A percentile compares a stretch with the other conserved stretches of the same genome.
Conservation (phyloP, 1,140 invertebrate genomes). For the Thalassaphorura encarpata region DNA sequence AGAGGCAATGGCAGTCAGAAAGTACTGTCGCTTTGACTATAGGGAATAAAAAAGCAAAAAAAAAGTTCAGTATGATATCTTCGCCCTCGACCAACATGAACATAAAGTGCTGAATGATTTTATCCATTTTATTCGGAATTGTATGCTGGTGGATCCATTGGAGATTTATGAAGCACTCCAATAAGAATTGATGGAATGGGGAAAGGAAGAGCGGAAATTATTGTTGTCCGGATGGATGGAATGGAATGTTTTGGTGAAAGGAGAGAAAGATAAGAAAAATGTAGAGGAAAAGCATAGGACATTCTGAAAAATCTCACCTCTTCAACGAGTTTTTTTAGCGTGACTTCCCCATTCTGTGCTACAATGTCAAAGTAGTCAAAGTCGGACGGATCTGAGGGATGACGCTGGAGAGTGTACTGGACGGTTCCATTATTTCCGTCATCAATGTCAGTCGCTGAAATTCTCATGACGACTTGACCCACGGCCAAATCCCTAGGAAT, state of each 20-base stretch:
- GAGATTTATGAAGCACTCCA: too few species aligned
- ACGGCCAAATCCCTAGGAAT: constrained; percentile 59
- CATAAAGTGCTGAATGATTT: too few species aligned
- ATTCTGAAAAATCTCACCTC: constrained; percentile 5
- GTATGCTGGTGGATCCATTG: too few species aligned
- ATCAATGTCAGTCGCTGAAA: constrained; percentile 78
- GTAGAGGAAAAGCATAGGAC: too few species aligned
- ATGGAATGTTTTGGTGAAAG: not conserved
- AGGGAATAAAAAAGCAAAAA: constrained; percentile 33
- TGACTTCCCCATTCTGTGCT: constrained; percentile 63
- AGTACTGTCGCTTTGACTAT: constrained; percentile 56
- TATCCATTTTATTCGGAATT: too few species aligned
- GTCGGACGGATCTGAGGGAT: constrained; percentile 42
- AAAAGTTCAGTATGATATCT: not conserved
- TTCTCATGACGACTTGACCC: constrained; percentile 67
- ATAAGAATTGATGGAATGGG: too few species aligned
- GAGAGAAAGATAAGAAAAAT: not conserved
- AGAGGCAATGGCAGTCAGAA: constrained; percentile 58
- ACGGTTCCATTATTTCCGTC: constrained; percentile 74
- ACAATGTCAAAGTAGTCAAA: constrained; percentile 65
- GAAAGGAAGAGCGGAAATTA: too few species aligned
- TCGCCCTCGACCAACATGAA: not conserved
- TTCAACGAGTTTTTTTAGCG: constrained; percentile 57
- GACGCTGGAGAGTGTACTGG: constrained; percentile 49
- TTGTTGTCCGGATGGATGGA: too few species aligned